Evolutionary conservation across 2,113 vertebrate genomes (phyloP).

Genomic region (Salvelinus sp.): DNA sequence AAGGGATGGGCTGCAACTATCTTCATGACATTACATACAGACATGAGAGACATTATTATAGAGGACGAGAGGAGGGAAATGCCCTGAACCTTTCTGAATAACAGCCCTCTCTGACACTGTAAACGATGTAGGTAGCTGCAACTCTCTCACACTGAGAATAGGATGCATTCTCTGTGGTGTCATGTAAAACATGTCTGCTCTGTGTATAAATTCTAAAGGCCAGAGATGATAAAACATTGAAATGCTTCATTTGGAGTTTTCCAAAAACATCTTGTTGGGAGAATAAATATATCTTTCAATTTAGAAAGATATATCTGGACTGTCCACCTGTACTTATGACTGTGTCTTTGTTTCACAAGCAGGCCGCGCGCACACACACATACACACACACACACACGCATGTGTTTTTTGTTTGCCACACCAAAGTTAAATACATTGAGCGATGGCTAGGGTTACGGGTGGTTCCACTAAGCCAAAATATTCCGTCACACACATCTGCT

Average conservation of each 20-base stretch:
- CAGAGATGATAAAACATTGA: background rate
- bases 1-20: slow-evolving; percentile 10
- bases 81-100: background rate
- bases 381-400: slow-evolving; percentile 13
- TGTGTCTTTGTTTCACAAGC: background rate
- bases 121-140: background rate
- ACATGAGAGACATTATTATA: slow-evolving; percentile 12
- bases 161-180: background rate
- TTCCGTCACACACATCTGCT: slow-evolving; percentile 6
- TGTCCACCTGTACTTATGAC: background rate
- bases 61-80: background rate
- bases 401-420: slow-evolving; percentile 61
- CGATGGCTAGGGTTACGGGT: slow-evolving; percentile 18
- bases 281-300: background rate
- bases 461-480: slow-evolving; percentile 3
- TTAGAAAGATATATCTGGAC: background rate
- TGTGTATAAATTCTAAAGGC: too few species aligned
- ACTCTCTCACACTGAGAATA: background rate
- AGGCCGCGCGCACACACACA: background rate
- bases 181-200: too few species aligned
- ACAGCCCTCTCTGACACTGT: background rate
- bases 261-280: background rate
- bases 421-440: slow-evolving; percentile 35
- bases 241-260: background rate
- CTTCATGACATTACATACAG: slow-evolving; percentile 16